Conservation (phyloP, 2,797 vertebrate genomes). For the Microhierax caerulescens region DNA sequence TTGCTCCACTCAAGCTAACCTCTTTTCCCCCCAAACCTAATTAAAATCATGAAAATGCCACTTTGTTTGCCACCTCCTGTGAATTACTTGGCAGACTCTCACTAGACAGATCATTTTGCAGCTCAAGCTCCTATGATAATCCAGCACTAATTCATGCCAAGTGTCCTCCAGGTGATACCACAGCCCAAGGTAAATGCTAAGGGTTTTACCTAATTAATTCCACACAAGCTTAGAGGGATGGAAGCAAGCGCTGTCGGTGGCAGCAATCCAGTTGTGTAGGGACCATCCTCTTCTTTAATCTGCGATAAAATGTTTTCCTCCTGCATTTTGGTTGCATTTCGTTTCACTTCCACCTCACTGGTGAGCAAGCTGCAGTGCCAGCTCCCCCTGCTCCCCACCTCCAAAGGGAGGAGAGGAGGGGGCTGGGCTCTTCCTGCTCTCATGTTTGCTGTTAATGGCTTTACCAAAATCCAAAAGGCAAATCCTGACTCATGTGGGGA, state of each 20-base stretch:
- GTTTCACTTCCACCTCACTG: not conserved
- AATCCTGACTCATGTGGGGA: not conserved
- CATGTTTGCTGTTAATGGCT: not conserved
- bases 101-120: not conserved
- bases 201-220: conserved; percentile 42
- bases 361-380: not conserved
- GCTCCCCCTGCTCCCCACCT: not conserved
- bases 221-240: not conserved
- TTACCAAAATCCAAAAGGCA: conserved; percentile 1
- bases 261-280: not conserved
- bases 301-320: not conserved
- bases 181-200: conserved; percentile 4
- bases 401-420: not conserved
- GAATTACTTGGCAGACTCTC: conserved; percentile 18
- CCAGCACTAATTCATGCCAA: not conserved
- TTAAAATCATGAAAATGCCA: not conserved
- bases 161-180: conserved; percentile 18
- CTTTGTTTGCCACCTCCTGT: not conserved
- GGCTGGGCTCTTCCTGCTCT: not conserved
- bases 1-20: not conserved
- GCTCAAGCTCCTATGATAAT: not conserved
- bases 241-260: not conserved
- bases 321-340: not conserved
- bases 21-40: not conserved
- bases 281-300: not conserved